Conservation (phyloP, 2,888 invertebrate genomes). For the Itoplectis maculator region DNA sequence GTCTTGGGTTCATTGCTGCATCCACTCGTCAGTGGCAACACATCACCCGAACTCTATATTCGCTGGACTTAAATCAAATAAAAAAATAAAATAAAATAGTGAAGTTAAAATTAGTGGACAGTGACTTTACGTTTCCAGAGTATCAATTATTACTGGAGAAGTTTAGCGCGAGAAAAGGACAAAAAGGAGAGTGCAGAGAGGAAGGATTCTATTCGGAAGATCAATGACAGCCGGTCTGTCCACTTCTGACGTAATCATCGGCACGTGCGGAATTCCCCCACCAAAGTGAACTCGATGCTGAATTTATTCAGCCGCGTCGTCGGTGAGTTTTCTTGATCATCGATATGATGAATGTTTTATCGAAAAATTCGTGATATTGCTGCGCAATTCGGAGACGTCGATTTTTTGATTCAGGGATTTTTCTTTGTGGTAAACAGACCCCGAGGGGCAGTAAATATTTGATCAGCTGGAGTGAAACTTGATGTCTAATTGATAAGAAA, state of each 20-base stretch:
- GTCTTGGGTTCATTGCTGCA: slow-evolving; percentile 21
- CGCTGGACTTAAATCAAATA: neutral
- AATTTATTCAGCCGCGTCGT: neutral
- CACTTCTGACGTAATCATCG: neutral
- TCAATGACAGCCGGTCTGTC: slow-evolving; percentile 18
- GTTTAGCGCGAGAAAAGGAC: neutral
- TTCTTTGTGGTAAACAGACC: neutral
- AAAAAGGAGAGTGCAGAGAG: neutral
- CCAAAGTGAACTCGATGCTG: neutral
- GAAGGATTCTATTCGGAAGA: neutral
- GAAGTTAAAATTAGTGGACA: neutral
- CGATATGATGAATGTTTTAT: neutral
- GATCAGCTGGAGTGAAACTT: neutral
- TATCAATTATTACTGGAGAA: neutral
- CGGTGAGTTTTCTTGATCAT: neutral
- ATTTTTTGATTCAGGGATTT: neutral
- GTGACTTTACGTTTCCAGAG: neutral
- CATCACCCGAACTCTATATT: neutral
- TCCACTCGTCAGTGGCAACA: neutral
- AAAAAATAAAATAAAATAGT: neutral
- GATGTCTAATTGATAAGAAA: neutral
- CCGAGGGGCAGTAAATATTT: neutral
- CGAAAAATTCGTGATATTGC: neutral
- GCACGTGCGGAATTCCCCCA: neutral
- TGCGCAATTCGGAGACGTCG: neutral